Percentiles rank a stretch among this genome's conserved stretches.
Evolutionary conservation across 2,888 invertebrate species (phyloP).

Genomic region (Caenorhabditis japonica): DNA sequence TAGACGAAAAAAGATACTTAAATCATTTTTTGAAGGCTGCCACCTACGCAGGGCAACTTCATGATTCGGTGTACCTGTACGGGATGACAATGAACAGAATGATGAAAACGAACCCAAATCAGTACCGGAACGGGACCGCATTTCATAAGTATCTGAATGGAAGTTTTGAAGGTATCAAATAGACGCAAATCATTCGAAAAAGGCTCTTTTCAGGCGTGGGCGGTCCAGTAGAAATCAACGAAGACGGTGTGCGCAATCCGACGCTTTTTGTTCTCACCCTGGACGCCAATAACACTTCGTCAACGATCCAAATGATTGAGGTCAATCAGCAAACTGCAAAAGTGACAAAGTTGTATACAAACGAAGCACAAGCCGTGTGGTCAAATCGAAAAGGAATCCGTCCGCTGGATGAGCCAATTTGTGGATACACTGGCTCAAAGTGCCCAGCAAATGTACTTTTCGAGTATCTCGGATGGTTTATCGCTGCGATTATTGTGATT

Average conservation of each 20-base stretch:
- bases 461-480: conserved; percentile 41
- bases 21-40: conserved; percentile 18
- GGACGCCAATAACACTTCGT: conserved; percentile 26
- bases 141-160: conserved; percentile 17
- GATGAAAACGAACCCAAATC: conserved; percentile 38
- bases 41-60: conserved; percentile 59
- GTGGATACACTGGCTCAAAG: conserved; percentile 58
- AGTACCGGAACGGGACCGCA: conserved; percentile 40
- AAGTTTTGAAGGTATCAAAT: conserved; percentile 21
- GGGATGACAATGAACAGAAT: conserved; percentile 55
- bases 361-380: conserved; percentile 33
- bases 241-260: conserved; percentile 24
- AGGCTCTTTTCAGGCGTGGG: conserved; percentile 15
- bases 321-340: conserved; percentile 12
- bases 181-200: neutral
- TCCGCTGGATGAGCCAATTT: conserved; percentile 53
- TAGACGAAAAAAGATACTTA: neutral
- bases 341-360: conserved; percentile 27
- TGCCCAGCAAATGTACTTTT: conserved; percentile 46
- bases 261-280: conserved; percentile 35
- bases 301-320: conserved; percentile 17
- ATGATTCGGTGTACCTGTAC: conserved; percentile 62
- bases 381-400: conserved; percentile 41
- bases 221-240: conserved; percentile 26
- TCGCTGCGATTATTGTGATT: conserved; percentile 45